phyloP scores from a whole-genome alignment of 2,113 vertebrate species.

The Podilymbus podiceps region DNA sequence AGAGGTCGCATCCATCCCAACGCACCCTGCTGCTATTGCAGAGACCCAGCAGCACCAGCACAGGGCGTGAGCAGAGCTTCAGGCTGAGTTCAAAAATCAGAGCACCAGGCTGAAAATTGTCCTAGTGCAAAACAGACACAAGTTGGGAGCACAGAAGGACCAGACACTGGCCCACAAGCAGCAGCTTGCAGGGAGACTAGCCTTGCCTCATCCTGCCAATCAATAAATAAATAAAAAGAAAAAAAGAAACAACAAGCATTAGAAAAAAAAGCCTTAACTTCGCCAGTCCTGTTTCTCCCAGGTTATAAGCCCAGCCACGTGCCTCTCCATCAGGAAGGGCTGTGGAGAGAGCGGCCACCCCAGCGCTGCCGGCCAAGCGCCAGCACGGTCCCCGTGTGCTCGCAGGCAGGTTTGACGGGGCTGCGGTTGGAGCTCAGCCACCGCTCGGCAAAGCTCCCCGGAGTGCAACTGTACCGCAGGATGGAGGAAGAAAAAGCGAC shows the following conservation, averaged over 20 bases:
- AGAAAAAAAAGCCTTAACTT: not conserved
- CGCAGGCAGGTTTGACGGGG: not conserved
- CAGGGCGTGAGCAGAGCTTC: not conserved
- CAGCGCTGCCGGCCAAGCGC: not conserved
- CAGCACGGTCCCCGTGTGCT: not conserved
- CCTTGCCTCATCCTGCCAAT: not conserved
- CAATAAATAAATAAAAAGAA: not conserved
- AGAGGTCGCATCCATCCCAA: not conserved
- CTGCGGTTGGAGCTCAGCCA: not conserved
- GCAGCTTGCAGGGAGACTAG: not conserved
- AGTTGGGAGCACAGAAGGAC: not conserved
- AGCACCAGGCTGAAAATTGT: not conserved
- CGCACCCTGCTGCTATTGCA: not conserved
- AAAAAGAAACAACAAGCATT: not conserved
- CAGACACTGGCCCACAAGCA: not conserved
- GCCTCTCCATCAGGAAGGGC: rapidly evolving
- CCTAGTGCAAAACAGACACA: not conserved
- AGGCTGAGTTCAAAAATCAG: not conserved
- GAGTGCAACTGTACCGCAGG: not conserved
- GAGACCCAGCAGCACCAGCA: not conserved
- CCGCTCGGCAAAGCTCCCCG: rapidly evolving
- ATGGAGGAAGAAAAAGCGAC: not conserved
- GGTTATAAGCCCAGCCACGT: rapidly evolving
- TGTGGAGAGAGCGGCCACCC: not conserved
- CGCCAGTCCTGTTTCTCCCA: not conserved